A percentile compares a stretch with the other conserved stretches of the same genome.
Conservation (phyloP, 2,113 vertebrate genomes). For the Lota lota region DNA sequence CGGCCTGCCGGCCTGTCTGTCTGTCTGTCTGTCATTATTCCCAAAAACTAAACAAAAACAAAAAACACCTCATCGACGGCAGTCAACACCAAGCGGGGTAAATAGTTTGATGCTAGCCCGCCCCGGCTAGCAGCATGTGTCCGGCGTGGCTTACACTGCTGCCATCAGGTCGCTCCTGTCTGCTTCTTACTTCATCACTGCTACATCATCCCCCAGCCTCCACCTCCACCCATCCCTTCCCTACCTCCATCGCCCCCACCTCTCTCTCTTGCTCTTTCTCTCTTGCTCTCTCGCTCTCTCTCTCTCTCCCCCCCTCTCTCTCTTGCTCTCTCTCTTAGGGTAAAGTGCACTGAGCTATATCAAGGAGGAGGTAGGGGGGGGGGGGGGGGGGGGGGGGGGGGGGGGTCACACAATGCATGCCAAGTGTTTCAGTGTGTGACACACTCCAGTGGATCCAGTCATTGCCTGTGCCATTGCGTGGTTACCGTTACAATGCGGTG, state of each 20-base stretch:
- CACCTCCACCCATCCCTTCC: too few relatives aligned
- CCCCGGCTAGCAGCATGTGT: conserved; percentile 24
- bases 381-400: too few relatives aligned
- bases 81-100: conserved; percentile 96
- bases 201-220: too few relatives aligned
- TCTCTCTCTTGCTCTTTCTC: neutral
- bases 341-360: too few relatives aligned
- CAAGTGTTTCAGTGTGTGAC: neutral
- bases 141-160: conserved; percentile 70
- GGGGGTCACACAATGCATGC: too few relatives aligned
- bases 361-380: too few relatives aligned
- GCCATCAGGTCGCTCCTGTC: conserved; percentile 45
- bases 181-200: neutral
- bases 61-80: conserved; percentile 72
- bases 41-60: conserved; percentile 1
- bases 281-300: neutral
- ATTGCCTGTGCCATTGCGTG: conserved; percentile 36
- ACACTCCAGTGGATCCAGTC: neutral
- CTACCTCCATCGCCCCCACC: too few relatives aligned
- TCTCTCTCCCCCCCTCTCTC: neutral
- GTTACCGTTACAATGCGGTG: conserved; percentile 49
- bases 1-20: too few relatives aligned
- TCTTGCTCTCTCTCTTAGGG: too few relatives aligned
- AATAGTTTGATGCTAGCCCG: conserved; percentile 76
- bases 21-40: conserved; percentile 51